A percentile compares a stretch with the other conserved stretches of the same genome.
Conservation (phyloP, 2,888 invertebrate genomes). For the Chrysotoxum bicinctum region DNA sequence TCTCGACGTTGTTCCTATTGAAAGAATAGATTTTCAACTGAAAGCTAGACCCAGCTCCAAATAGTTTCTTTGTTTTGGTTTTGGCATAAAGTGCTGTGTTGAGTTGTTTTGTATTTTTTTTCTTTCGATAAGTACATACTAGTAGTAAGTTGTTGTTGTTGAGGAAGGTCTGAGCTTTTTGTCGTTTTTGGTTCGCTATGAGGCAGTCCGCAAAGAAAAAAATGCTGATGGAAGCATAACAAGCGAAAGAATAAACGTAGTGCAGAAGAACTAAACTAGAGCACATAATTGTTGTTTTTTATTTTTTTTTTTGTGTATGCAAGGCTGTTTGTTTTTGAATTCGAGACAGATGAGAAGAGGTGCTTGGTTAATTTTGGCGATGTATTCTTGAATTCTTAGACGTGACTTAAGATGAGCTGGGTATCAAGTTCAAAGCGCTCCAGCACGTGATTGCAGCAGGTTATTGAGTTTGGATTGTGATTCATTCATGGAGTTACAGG, state of each 20-base stretch:
- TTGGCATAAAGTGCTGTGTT: constrained; percentile 42
- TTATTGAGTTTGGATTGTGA: background rate
- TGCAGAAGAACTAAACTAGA: constrained; percentile 48
- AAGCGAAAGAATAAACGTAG: constrained; percentile 15
- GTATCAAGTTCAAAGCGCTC: constrained; percentile 8
- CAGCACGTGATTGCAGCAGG: background rate
- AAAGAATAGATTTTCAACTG: constrained; percentile 55
- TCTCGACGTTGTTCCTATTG: constrained; percentile 47
- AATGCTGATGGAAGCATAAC: constrained; percentile 56
- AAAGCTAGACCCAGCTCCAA: background rate
- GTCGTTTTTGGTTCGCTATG: background rate
- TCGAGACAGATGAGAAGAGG: constrained; percentile 35
- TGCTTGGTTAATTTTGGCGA: constrained; percentile 39
- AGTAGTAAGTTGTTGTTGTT: constrained; percentile 35
- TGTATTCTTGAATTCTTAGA: background rate
- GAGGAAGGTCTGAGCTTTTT: constrained; percentile 55
- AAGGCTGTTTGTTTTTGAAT: constrained; percentile 20
- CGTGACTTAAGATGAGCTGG: constrained; percentile 1
- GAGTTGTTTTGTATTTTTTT: background rate
- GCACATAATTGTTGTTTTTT: constrained; percentile 31
- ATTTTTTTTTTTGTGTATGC: background rate
- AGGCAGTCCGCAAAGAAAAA: constrained; percentile 15
- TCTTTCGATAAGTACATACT: background rate
- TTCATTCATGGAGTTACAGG: background rate
- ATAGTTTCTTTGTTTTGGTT: constrained; percentile 41